Evolutionary conservation across 2,113 vertebrate genomes (phyloP), one percentile per base, ranked within the genome.

Genomic region (Cololabis saira): DNA sequence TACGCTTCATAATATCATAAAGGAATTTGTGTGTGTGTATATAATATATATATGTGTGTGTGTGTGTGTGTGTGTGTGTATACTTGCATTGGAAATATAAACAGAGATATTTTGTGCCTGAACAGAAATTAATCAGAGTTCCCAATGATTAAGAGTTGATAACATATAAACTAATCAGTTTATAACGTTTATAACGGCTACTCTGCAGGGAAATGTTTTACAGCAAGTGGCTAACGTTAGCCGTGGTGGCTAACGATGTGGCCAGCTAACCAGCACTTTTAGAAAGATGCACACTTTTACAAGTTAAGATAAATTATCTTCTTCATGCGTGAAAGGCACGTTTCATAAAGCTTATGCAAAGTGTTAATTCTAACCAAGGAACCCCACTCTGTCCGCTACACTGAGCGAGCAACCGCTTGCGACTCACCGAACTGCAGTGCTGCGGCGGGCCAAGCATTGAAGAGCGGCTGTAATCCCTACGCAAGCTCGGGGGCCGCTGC

Each of bases 351-450:
- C 7, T 1, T 8, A 27, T 14, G 42, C 0, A 52, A 15, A 0
- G 2, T 0, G 12, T 2, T 7, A 4, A 22, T 59, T 60, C 19
- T 1, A 59, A 2, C 10, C 3, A 57, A 21, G 41, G 8, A 24
- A 1, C 2, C 5, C 5, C 12, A 0, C 18, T 66, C 52, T 45
- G 2, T 17, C 12, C 18, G 14, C 17, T 12, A 42, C 44, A 12
- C 30, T 14, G 24, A 49, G 21, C 24, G 24, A 24, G 50, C 50
- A 43, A 12, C 19, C 12, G 57, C 27, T 44, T 73, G 72, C 62
- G 71, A 86, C 90, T 90, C 84, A 93, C 92, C 91, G 67, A 67
- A 53, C 40, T 72, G 22, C 41, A 48, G 76, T 70, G 53, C 51
- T 52, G 67, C 70, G 76, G 75, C 41, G 71, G 76, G 82, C 90